A percentile compares a stretch with the other conserved stretches of the same genome.
phyloP scores from a whole-genome alignment of 2,888 invertebrate genomes.

The Diloba caeruleocephala region DNA sequence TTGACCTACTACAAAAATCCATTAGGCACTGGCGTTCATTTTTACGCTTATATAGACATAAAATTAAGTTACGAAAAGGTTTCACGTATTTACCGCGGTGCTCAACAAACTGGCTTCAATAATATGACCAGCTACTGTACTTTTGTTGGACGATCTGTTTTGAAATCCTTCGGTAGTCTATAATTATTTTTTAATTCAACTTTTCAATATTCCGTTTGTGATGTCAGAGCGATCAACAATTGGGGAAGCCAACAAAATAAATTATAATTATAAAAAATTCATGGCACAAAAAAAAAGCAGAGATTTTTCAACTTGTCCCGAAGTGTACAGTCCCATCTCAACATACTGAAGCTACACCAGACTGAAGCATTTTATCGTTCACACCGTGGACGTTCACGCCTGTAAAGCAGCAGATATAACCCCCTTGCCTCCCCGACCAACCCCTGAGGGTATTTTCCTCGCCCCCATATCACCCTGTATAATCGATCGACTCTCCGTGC shows the following conservation, averaged over 20 bases:
- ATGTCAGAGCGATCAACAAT: too few species aligned
- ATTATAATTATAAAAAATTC: too few species aligned
- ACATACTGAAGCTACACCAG: conserved; percentile 35
- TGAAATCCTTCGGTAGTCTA: conserved; percentile 6
- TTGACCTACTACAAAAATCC: conserved; percentile 43
- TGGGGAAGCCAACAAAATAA: too few species aligned
- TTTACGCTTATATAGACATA: conserved; percentile 51
- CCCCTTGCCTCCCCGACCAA: conserved; percentile 45
- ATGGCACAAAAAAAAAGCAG: too few species aligned
- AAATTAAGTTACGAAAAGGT: conserved; percentile 62
- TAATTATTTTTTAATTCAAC: conserved; percentile 14
- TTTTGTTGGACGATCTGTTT: conserved; percentile 22
- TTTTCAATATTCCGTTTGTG: conserved; percentile 18
- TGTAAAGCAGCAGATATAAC: conserved; percentile 67
- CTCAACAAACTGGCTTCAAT: conserved; percentile 23
- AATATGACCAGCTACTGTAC: conserved; percentile 30
- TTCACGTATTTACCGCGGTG: conserved; percentile 56
- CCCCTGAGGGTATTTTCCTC: conserved; percentile 58
- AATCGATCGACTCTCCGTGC: conserved; percentile 71
- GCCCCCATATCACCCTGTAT: conserved; percentile 63
- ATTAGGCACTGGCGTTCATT: conserved; percentile 48
- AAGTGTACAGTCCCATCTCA: conserved; percentile 20
- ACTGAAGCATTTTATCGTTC: conserved; percentile 62
- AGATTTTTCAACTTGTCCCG: neutral
- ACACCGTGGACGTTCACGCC: conserved; percentile 61